Evolutionary conservation across 2,797 vertebrate species (phyloP).

Genomic region (Liparis tanakae): DNA sequence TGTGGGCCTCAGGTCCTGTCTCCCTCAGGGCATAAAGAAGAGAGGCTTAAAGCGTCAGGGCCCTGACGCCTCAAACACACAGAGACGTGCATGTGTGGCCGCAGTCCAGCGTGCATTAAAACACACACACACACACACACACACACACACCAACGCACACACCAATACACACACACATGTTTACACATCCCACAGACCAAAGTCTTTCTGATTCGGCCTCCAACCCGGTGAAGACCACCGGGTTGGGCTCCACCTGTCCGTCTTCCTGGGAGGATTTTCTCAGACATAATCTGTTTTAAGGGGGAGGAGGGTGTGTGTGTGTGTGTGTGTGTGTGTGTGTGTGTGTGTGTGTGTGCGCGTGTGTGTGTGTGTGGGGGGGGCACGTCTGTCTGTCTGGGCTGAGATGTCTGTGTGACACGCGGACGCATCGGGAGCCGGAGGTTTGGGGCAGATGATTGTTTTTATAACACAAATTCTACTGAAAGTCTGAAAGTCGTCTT

Average conservation of each 20-base stretch:
- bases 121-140: conserved; percentile 2
- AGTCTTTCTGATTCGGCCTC: conserved; percentile 32
- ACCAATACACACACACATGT: conserved; percentile 13
- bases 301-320: background rate
- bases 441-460: background rate
- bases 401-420: conserved; percentile 3
- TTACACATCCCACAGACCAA: conserved; percentile 14
- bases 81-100: conserved; percentile 75
- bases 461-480: background rate
- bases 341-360: too few species aligned
- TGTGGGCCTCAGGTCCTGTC: conserved; percentile 50
- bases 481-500: background rate
- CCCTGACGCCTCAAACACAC: conserved; percentile 68
- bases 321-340: background rate
- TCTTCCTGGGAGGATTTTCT: conserved; percentile 31
- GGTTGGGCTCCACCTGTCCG: conserved; percentile 54
- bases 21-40: conserved; percentile 60
- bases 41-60: conserved; percentile 70
- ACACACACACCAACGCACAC: conserved; percentile 12
- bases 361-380: too few species aligned
- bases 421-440: background rate
- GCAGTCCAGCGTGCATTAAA: conserved; percentile 14
- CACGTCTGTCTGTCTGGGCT: conserved; percentile 11
- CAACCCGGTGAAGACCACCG: conserved; percentile 51
- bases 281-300: conserved; percentile 56